Evolutionary conservation across 2,113 vertebrate species (phyloP), one percentile per base, ranked within the genome.

Genomic region (Tauraco erythrolophus): DNA sequence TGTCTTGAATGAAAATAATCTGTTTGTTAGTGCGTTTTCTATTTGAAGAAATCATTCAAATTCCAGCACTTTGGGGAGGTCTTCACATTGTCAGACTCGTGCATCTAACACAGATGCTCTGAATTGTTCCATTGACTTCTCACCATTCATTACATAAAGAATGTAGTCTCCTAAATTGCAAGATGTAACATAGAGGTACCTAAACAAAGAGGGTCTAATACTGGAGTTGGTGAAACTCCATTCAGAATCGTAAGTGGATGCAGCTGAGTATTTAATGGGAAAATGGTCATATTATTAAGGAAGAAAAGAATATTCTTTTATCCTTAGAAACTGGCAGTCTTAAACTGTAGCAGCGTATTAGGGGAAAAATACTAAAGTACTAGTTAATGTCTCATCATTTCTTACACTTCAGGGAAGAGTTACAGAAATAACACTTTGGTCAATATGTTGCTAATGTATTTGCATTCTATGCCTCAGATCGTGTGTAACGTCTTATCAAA

Each of bases 391-490:
- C 51, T 92, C 53, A 41, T 96, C 31, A 70, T 92, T 96, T 33
- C 35, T 97, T 92, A 91, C 21, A 70, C 35, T 85, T 86, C 43
- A 69, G 75, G 61, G 41, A 93, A 94, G 92, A 91, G 33, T 45
- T 89, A 57, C 79, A 62, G 53, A 97, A 95, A 90, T 89, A 90
- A 72, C 43, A 72, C 69, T 92, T 92, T 64, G 50, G 72, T 95
- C 84, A 94, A 74, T 93, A 83, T 35, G 41, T 62, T 94, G 37
- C 64, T 76, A 96, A 84, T 66, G 27, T 62, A 81, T 88, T 96
- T 90, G 30, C 30, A 75, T 86, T 91, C 45, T 76, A 14, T 81
- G 37, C 19, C 23, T 94, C 66, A 54, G 51, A 93, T 82, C 27
- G 48, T 41, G 5, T 25, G 12, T 80, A 84, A 71, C 58, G 19